Evolutionary conservation across 2,888 invertebrate species (phyloP).

Genomic region (Chirona hameri): DNA sequence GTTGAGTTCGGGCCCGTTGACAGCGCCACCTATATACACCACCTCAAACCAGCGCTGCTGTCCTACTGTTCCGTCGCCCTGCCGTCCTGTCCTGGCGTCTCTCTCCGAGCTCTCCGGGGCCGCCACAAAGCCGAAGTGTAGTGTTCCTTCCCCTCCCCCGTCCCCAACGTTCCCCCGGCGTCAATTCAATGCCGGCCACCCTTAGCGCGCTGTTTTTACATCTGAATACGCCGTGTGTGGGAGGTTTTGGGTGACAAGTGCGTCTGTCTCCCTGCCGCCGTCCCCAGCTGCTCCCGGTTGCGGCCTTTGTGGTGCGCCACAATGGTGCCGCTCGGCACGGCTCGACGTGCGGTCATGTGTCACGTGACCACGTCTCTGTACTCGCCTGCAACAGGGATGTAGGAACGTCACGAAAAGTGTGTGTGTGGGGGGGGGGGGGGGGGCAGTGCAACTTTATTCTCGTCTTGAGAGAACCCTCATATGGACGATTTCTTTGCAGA

Average conservation of each 20-base stretch:
- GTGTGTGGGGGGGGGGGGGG: too few relatives aligned
- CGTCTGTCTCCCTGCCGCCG: background rate
- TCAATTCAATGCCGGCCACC: background rate
- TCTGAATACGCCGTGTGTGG: background rate
- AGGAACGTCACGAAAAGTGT: too few relatives aligned
- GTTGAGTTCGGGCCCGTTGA: too few relatives aligned
- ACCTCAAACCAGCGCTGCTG: too few relatives aligned
- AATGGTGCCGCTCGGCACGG: background rate
- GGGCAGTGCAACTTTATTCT: too few relatives aligned
- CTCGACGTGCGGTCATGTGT: background rate
- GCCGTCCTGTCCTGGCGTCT: background rate
- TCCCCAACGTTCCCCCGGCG: background rate
- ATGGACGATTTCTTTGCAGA: too few relatives aligned
- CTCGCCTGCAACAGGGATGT: too few relatives aligned
- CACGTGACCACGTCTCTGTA: too few relatives aligned
- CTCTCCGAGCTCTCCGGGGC: background rate
- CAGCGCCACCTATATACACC: too few relatives aligned
- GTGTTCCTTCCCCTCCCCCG: background rate
- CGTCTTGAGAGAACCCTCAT: too few relatives aligned
- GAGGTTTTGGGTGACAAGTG: slow-evolving; percentile 25
- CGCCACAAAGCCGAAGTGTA: background rate
- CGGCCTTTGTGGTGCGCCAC: background rate
- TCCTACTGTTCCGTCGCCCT: too few relatives aligned
- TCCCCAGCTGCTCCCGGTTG: background rate
- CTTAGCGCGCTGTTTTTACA: background rate